Evolutionary conservation across 2,113 vertebrate genomes (phyloP), one percentile per base, ranked within the genome.

Genomic region (Thamnophis sirtalis): DNA sequence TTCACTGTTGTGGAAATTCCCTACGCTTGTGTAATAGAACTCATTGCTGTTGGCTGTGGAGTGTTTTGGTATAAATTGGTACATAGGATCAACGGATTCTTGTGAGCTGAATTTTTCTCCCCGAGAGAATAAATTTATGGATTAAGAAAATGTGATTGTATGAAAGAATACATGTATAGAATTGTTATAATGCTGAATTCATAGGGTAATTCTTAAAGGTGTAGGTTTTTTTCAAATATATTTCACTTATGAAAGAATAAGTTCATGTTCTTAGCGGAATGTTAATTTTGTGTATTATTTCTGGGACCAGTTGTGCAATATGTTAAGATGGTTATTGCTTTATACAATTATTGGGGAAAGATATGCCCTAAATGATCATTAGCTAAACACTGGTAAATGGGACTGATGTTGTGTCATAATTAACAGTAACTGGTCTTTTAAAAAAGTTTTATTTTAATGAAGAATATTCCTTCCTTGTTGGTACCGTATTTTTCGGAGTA

Each of bases 221-320:
- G 9, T 51, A 6, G 7, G 5, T 38, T 80, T n/a, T n/a, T 11
- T 80, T 9, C 33, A 80, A 89, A 63, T 49, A 48, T 60, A 89
- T n/a, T 94, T 86, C 80, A 90, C 92, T 94, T 93, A 54, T 90
- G 92, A 93, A 93, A 94, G 93, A 73, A 84, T 6, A 84, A 68
- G 13, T 87, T 92, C n/a, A 43, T 48, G 0, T 21, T 15, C 38
- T 91, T 51, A 51, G 43, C 93, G 58, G 86, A 51, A 51, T 95
- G 4, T 60, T 89, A 26, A 63, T 7, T 48, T 48, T 21, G 15
- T 63, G 43, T 43, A 48, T 28, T 33, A 50, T 50, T 80, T 38
- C n/a, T 80, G 15, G n/a, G n/a, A 80, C 73, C 17, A 21, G 3
- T 80, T 80, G 33, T 0, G 1, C 89, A 73, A 80, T 28, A 24